These are phyloP conservation scores for Danio choprae DNA, from an alignment of 2,797 vertebrate species.

Conservation along the genomic window DNA sequence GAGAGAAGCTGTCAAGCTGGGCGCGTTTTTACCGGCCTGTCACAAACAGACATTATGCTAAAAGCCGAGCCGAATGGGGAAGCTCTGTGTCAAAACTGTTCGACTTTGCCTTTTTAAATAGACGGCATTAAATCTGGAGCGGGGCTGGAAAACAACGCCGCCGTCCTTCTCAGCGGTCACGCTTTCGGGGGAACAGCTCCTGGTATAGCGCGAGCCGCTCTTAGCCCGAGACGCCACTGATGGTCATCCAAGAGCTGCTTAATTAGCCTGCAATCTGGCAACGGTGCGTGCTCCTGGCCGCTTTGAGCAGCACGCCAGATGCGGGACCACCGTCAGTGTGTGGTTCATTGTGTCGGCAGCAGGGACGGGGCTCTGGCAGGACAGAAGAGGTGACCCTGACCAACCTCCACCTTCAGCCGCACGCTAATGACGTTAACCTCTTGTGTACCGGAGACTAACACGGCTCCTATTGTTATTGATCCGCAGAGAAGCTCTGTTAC, in stretches of 20 bases:
- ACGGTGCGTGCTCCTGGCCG: constrained; percentile 78
- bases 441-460: background rate
- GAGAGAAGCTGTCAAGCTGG: constrained; percentile 77
- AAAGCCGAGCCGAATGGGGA: constrained; percentile 77
- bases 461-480: constrained; percentile 27
- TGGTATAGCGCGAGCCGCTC: constrained; percentile 71
- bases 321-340: constrained; percentile 83
- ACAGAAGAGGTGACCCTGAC: constrained; percentile 62
- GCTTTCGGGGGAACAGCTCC: constrained; percentile 82
- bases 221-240: constrained; percentile 83
- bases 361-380: constrained; percentile 56
- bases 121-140: constrained; percentile 54
- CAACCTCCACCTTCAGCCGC: constrained; percentile 68
- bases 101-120: constrained; percentile 63
- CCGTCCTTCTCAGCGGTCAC: constrained; percentile 32
- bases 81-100: constrained; percentile 75
- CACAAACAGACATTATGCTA: constrained; percentile 82
- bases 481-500: background rate
- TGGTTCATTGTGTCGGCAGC: constrained; percentile 80
- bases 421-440: constrained; percentile 53
- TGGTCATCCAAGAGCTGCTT: constrained; percentile 87
- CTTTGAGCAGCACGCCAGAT: constrained; percentile 84
- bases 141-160: constrained; percentile 60
- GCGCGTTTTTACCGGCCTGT: constrained; percentile 78
- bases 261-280: constrained; percentile 88